Base-by-base conservation (phyloP, 2,888 invertebrate genomes). In the Exephanes ischioxanthus region DNA sequence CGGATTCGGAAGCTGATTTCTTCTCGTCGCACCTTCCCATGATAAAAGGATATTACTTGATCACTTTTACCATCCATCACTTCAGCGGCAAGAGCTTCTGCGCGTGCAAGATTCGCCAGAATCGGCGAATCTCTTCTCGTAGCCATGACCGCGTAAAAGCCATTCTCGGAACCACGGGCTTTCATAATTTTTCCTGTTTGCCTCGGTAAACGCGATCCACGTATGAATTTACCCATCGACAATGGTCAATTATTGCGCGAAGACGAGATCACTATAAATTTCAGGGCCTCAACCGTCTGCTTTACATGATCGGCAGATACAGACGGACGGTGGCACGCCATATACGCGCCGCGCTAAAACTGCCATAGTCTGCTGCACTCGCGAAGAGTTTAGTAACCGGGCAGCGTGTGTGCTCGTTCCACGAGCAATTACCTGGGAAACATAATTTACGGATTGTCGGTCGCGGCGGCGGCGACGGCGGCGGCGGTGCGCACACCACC, bases 381-480 rank as follows among this genome's bases (percentile, higher is more conserved):
- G 66, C n/a, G 26, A 68, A 76, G 86, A 89, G 89, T 88, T 89
- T 87, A 88, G 89, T 86, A 86, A 88, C 80, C 85, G 87, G 80
- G 53, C 45, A 66, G 37, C 55, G 80, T 66, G 80, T 58, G 80
- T 37, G 76, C 76, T 80, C 72, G 80, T 67, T 84, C 58, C 72
- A 80, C 89, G 87, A 84, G 89, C 89, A 91, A 92, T 92, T 92
- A 92, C 88, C 89, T 87, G 83, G 88, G 91, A 89, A 91, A 90
- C 90, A 89, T 91, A 90, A 91, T 91, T 91, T 89, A 88, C 89
- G 83, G 87, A 86, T 87, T 80, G 80, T 61, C 83, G 73, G 84
- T 77, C 86, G 80, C 80, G 41, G 41, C 33, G 33, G 33, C 41
- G 9, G 84, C 79, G 77, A 75, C 79, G 79, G 78, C 81, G 81